Base-by-base conservation (phyloP, 1,140 invertebrate genomes). In the Coboldia fuscipes region DNA sequence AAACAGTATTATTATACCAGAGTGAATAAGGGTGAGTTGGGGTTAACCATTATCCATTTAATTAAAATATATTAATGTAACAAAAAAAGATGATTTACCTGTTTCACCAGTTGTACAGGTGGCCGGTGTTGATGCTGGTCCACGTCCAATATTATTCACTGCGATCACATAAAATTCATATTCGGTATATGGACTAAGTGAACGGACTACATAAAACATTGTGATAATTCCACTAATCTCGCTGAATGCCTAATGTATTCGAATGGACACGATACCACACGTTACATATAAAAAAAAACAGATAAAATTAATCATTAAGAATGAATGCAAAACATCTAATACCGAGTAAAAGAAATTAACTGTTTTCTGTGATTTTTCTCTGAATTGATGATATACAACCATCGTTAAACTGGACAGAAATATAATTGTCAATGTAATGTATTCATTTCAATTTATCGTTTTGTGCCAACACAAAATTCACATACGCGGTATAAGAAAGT, bases 91-190 rank as follows among this genome's bases (percentile, higher is more conserved):
- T 27, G 22, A 23, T 70, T 72, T 71, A 93, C 89, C 86, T 68
- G 86, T 82, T 73, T 94, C 88, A 49, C 88, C 86, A 30, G 90
- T 97, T 35, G 86, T 93, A 43, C 92, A 78, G 42, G 82, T 72
- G 13, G 79, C 75, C 1, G 88, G 73, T 16, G 71, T 62, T 44
- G 85, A 92, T 1, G 84, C 74, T 21, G 75, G 70, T 34, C 92
- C 86, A 41, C 85, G 66, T 23, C 92, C 93, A 44, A 92, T 80
- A 47, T 75, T 78, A 61, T 93, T 96, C 13, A 90, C 85, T 13
- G 89, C 90, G 39, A 89, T 79, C 37, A 97, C 83, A 54, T 78
- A 83, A 62, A 97, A 86, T 57, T 96, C 86, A 62, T 98, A 98
- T 48, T 90, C 84, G 1, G 89, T 96, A 57, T 89, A 93, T 2